phyloP scores from a whole-genome alignment of 1,140 invertebrate species.

The Idris sp. region DNA sequence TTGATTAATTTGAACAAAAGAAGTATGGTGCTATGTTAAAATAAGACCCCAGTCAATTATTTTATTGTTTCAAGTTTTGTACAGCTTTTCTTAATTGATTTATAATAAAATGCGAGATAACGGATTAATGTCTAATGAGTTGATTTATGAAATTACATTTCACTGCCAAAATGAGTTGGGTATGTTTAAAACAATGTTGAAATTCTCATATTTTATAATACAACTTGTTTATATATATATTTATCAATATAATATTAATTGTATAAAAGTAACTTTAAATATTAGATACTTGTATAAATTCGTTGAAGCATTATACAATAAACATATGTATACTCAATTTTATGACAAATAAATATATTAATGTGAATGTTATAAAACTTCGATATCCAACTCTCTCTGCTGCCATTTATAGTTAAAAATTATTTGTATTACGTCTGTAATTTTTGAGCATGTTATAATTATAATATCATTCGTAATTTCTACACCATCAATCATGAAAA shows the following conservation, averaged over 20 bases:
- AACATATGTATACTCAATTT: no score
- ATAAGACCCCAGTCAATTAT: constrained; percentile 69
- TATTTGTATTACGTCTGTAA: constrained; percentile 42
- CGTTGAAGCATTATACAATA: no score
- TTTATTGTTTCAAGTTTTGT: constrained; percentile 71
- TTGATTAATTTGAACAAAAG: constrained; percentile 5
- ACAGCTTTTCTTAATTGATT: constrained; percentile 76
- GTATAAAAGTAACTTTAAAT: no score
- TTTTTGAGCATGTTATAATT: constrained; percentile 55
- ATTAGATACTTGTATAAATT: no score
- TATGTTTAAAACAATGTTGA: constrained; percentile 29
- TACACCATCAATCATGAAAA: constrained; percentile 34
- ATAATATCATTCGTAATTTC: constrained; percentile 38
- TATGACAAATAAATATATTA: no score
- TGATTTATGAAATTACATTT: constrained; percentile 61
- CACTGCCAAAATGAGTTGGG: constrained; percentile 67
- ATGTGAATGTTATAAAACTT: no score
- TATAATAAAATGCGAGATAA: constrained; percentile 69
- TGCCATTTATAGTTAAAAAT: constrained; percentile 49
- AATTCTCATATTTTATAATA: no score
- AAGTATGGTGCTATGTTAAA: constrained; percentile 67
- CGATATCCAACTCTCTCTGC: constrained; percentile 37
- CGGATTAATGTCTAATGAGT: constrained; percentile 67
- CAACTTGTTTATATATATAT: no score
- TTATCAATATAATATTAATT: no score